Evolutionary conservation across 2,797 vertebrate species (phyloP).

Genomic region (Lagocephalus sceleratus): DNA sequence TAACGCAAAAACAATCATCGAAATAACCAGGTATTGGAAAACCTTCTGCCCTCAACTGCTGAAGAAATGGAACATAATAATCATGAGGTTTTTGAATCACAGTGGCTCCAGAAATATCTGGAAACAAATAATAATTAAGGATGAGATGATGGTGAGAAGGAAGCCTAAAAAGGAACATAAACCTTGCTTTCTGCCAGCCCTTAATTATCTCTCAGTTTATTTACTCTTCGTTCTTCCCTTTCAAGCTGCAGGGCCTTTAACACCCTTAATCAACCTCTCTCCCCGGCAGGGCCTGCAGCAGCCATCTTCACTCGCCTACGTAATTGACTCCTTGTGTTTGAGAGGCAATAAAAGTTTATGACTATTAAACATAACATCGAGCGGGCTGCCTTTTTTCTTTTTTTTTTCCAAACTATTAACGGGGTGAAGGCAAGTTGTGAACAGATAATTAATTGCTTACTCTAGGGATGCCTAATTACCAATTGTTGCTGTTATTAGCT

Average conservation of each 20-base stretch:
- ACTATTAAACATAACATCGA: conserved; percentile 79
- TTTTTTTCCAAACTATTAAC: conserved; percentile 65
- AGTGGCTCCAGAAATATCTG: neutral
- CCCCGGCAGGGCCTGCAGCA: conserved; percentile 51
- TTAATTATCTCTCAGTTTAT: conserved; percentile 71
- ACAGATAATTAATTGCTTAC: conserved; percentile 78
- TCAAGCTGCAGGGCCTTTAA: conserved; percentile 67
- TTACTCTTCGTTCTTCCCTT: conserved; percentile 65
- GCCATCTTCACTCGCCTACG: conserved; percentile 67
- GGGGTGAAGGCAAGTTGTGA: conserved; percentile 59
- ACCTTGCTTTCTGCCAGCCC: conserved; percentile 51
- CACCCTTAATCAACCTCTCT: conserved; percentile 73
- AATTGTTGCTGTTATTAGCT: conserved; percentile 74
- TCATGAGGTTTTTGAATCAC: neutral
- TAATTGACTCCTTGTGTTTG: conserved; percentile 79
- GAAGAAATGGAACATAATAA: neutral
- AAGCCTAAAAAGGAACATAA: conserved; percentile 21
- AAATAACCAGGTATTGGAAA: no score
- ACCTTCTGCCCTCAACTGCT: no score
- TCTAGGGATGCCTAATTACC: conserved; percentile 75
- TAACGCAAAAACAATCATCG: no score
- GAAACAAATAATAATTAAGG: conserved; percentile 1
- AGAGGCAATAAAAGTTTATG: conserved; percentile 79
- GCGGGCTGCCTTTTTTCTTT: conserved; percentile 57
- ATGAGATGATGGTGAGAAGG: conserved; percentile 3